These are phyloP conservation scores for Enoplosus armatus DNA, from an alignment of 2,797 vertebrate species.

Conservation along the genomic window DNA sequence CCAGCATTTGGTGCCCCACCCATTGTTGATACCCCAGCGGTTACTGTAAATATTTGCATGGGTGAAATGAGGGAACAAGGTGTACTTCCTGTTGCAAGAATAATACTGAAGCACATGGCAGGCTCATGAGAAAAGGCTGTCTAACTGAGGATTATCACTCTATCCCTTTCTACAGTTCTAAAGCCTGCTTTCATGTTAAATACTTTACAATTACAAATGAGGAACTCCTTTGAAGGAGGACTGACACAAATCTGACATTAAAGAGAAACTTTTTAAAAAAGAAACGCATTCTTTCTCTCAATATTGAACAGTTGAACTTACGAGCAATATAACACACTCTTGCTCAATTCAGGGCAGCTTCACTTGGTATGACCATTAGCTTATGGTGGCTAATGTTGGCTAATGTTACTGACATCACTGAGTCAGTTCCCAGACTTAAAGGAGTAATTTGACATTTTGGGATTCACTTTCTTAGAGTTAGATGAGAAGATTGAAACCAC, in stretches of 20 bases:
- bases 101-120: conserved; percentile 40
- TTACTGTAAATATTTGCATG: conserved; percentile 86
- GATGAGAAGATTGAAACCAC: not conserved
- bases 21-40: conserved; percentile 71
- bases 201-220: conserved; percentile 16
- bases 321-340: not conserved
- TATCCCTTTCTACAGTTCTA: conserved; percentile 3
- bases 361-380: not conserved
- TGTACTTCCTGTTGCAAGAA: conserved; percentile 81
- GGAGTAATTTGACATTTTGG: not conserved
- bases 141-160: not conserved
- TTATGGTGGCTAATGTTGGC: not conserved
- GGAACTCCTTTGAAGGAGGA: not conserved
- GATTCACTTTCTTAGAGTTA: not conserved
- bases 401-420: not conserved
- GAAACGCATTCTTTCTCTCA: not conserved
- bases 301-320: not conserved
- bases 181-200: not conserved
- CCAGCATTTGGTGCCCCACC: conserved; percentile 61
- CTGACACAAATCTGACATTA: not conserved
- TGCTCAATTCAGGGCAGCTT: not conserved
- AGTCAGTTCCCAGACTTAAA: not conserved
- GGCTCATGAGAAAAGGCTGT: conserved; percentile 40
- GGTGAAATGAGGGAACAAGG: conserved; percentile 78
- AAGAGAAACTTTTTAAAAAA: not conserved